Evolutionary conservation across 2,113 vertebrate species (phyloP).

Genomic region (Rousettus leschenaultii): DNA sequence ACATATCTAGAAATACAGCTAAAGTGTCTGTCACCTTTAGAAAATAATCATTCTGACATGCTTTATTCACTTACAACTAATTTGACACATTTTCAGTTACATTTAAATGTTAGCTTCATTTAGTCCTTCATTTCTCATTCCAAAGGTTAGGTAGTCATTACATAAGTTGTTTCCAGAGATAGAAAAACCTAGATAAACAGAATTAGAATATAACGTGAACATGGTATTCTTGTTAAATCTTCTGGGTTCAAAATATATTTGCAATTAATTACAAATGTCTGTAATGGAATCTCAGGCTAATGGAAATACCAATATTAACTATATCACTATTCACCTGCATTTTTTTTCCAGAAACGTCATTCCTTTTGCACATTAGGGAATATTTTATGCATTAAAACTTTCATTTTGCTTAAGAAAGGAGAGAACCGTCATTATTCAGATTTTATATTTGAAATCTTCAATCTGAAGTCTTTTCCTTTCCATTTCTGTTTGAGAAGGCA

Average conservation of each 20-base stretch:
- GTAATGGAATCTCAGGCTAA: conserved; percentile 52
- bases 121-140: conserved; percentile 42
- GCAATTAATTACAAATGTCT: conserved; percentile 58
- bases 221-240: conserved; percentile 56
- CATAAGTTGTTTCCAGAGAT: conserved; percentile 41
- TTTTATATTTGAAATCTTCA: conserved; percentile 53
- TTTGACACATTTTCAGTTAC: conserved; percentile 61
- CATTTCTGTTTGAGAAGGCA: conserved; percentile 32
- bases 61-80: conserved; percentile 59
- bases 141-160: conserved; percentile 55
- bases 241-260: conserved; percentile 69
- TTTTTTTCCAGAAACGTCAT: neutral
- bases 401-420: neutral
- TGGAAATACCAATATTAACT: conserved; percentile 57
- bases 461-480: conserved; percentile 43
- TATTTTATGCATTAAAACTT: conserved; percentile 42
- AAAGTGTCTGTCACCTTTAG: conserved; percentile 45
- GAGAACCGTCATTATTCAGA: conserved; percentile 24
- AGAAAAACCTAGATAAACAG: conserved; percentile 58
- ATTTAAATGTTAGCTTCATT: conserved; percentile 63
- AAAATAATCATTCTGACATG: conserved; percentile 51
- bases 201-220: conserved; percentile 37
- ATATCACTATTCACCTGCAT: neutral
- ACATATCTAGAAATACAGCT: conserved; percentile 54
- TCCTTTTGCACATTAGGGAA: conserved; percentile 7